A percentile compares a stretch with the other conserved stretches of the same genome.
Conservation (phyloP, 1,140 invertebrate genomes). For the Trachelipus rathkii region DNA sequence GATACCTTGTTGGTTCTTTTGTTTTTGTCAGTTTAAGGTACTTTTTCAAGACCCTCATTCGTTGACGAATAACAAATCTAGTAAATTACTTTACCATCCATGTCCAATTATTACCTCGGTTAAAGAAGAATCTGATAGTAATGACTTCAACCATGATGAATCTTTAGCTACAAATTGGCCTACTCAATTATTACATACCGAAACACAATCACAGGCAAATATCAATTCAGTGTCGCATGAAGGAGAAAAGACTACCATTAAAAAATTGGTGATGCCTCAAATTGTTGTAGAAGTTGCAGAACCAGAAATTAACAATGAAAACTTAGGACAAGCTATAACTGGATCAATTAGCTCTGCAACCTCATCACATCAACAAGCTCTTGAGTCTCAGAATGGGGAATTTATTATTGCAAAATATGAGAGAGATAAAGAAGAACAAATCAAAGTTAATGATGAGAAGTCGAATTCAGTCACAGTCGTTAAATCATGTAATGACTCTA, state of each 20-base stretch:
- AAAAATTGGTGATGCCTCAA: conserved; percentile 24
- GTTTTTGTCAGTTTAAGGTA: neutral
- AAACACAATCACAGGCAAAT: no score
- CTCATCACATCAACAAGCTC: conserved; percentile 33
- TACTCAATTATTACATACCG: no score
- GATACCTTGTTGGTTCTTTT: no score
- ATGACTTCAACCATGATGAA: neutral
- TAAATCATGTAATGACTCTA: no score
- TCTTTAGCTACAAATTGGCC: neutral
- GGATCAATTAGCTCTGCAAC: conserved; percentile 31
- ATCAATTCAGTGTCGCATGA: no score
- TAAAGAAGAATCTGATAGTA: neutral
- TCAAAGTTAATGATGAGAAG: neutral
- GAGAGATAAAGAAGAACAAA: conserved; percentile 6
- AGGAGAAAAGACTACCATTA: neutral
- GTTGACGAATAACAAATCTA: neutral
- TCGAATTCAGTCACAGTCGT: neutral
- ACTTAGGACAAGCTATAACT: conserved; percentile 25
- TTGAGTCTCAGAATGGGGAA: conserved; percentile 32
- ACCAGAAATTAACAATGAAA: conserved; percentile 33
- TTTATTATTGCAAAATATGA: neutral
- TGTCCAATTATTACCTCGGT: neutral
- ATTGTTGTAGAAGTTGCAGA: conserved; percentile 38
- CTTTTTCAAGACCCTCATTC: neutral
- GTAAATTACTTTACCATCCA: neutral